Evolutionary conservation across 30 jellyfish, hydroid and myxozoan species (phyloP).

Genomic region (Aurelia aurita complex sp. Pacific): DNA sequence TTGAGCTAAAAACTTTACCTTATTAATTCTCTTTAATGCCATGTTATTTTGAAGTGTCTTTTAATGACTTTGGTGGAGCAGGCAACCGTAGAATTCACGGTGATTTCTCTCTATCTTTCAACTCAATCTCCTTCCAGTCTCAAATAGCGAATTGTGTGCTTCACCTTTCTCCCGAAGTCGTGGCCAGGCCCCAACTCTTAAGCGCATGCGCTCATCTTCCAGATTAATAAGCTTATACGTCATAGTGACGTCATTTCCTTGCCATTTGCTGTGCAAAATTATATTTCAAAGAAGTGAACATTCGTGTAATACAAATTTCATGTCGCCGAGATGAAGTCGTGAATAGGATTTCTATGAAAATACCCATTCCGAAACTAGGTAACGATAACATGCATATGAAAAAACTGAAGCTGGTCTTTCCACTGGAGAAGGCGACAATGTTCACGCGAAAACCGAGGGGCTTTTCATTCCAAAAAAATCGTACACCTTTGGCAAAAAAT

Average conservation of each 20-base stretch:
- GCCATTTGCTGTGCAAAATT: neutral
- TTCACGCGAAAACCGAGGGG: too few relatives aligned
- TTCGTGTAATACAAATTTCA: too few relatives aligned
- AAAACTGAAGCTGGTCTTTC: too few relatives aligned
- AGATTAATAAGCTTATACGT: constrained; percentile 35
- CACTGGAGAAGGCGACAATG: too few relatives aligned
- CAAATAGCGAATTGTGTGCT: constrained; percentile 7
- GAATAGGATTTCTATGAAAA: too few relatives aligned
- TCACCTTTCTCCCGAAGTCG: constrained; percentile 37
- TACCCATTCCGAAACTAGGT: too few relatives aligned
- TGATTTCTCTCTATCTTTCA: constrained; percentile 19
- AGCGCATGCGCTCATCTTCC: constrained; percentile 52
- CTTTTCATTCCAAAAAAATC: too few relatives aligned
- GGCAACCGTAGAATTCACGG: constrained; percentile 28
- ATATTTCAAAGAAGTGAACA: neutral
- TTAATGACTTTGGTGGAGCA: neutral
- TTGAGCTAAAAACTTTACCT: constrained; percentile 35
- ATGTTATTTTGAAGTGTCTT: constrained; percentile 26
- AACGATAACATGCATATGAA: too few relatives aligned
- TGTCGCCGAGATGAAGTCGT: too few relatives aligned
- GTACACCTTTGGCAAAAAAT: too few relatives aligned
- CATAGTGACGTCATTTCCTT: constrained; percentile 65
- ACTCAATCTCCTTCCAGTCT: constrained; percentile 17
- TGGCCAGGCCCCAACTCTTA: constrained; percentile 65
- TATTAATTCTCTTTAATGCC: constrained; percentile 63